phyloP scores from a whole-genome alignment of 2,888 invertebrate species.

The Coecobrya sp. region DNA sequence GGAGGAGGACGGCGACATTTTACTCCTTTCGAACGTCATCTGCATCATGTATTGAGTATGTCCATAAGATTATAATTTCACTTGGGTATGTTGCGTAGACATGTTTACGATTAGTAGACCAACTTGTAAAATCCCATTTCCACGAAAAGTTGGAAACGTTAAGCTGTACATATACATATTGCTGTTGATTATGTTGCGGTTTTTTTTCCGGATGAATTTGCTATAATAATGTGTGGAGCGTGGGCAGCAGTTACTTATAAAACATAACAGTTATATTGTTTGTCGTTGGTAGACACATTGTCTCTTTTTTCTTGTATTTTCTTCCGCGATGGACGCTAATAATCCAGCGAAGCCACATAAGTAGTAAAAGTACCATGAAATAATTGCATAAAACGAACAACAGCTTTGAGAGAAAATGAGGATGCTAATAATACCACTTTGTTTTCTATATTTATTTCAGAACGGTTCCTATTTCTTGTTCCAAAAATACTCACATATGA shows the following conservation, averaged over 20 bases:
- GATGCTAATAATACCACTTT: background rate
- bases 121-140: constrained; percentile 9
- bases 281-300: no score
- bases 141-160: background rate
- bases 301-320: no score
- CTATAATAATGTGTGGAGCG: no score
- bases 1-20: constrained; percentile 72
- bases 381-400: background rate
- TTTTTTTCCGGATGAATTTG: no score
- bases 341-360: no score
- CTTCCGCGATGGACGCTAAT: no score
- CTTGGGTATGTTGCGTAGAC: background rate
- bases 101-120: constrained; percentile 39
- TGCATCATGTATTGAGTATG: constrained; percentile 49
- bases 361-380: no score
- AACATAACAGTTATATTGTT: no score
- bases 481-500: background rate
- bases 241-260: no score
- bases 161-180: background rate
- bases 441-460: background rate
- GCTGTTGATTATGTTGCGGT: no score
- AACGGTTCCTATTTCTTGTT: background rate
- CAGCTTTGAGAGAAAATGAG: background rate
- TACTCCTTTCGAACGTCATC: constrained; percentile 71
- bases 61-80: no score